phyloP scores from a whole-genome alignment of 2,797 vertebrate species.

The Chromobotia macracanthus region DNA sequence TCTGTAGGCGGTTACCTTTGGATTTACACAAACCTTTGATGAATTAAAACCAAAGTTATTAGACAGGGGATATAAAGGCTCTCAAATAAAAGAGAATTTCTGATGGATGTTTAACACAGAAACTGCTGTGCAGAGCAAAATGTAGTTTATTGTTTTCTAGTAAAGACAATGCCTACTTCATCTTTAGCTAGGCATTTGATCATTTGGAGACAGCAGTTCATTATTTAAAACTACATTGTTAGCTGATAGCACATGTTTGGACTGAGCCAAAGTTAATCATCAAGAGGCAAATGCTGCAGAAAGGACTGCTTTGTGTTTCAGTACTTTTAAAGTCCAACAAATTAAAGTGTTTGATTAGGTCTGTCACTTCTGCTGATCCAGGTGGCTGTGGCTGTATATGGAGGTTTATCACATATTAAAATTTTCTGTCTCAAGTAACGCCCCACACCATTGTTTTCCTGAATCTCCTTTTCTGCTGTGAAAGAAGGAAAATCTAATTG shows the following conservation, averaged over 20 bases:
- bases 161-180: not conserved
- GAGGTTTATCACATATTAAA: not conserved
- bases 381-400: not conserved
- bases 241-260: not conserved
- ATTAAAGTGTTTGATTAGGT: not conserved
- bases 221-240: not conserved
- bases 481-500: too few species aligned
- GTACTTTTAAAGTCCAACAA: not conserved
- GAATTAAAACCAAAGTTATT: constrained; percentile 62
- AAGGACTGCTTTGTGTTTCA: not conserved
- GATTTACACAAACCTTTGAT: constrained; percentile 59
- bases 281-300: too few species aligned
- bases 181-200: constrained; percentile 8
- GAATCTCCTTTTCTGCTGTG: too few species aligned
- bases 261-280: not conserved
- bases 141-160: not conserved
- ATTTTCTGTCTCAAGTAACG: not conserved
- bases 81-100: constrained; percentile 47
- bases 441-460: too few species aligned
- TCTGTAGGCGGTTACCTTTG: constrained; percentile 26
- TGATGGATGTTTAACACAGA: constrained; percentile 29
- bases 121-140: constrained; percentile 29
- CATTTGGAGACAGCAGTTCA: not conserved
- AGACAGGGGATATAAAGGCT: constrained; percentile 54
- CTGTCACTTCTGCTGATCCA: not conserved